Percentiles rank a stretch among this genome's conserved stretches.
phyloP scores from a whole-genome alignment of 2,888 invertebrate species.

The Dichetophora obliterata region DNA sequence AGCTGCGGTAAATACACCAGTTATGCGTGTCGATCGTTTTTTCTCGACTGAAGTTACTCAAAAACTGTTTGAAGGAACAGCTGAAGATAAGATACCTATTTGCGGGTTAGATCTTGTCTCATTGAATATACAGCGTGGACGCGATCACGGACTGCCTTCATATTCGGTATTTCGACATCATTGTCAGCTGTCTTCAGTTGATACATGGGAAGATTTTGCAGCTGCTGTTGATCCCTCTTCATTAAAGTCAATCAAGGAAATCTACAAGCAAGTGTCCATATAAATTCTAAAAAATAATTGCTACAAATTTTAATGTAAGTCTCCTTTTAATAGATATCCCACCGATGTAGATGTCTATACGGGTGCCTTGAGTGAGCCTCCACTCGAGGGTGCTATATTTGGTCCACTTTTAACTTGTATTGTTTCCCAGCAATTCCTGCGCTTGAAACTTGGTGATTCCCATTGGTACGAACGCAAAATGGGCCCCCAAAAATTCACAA shows the following conservation, averaged over 20 bases:
- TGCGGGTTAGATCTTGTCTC: slow-evolving; percentile 89
- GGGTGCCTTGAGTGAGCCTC: slow-evolving; percentile 86
- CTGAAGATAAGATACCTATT: slow-evolving; percentile 64
- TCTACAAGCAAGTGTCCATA: slow-evolving; percentile 74
- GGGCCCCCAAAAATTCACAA: slow-evolving; percentile 76
- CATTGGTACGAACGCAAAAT: slow-evolving; percentile 88
- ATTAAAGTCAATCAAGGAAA: slow-evolving; percentile 73
- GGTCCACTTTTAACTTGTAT: slow-evolving; percentile 90
- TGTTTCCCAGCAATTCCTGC: slow-evolving; percentile 85
- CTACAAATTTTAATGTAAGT: neutral
- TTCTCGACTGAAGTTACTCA: slow-evolving; percentile 68
- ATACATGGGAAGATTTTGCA: slow-evolving; percentile 76
- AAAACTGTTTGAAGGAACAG: slow-evolving; percentile 64
- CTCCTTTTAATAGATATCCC: slow-evolving; percentile 71
- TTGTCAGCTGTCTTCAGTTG: slow-evolving; percentile 78
- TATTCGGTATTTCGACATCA: slow-evolving; percentile 83
- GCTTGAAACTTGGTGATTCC: slow-evolving; percentile 85
- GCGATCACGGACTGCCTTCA: slow-evolving; percentile 88
- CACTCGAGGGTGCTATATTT: slow-evolving; percentile 78
- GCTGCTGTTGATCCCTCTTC: slow-evolving; percentile 77
- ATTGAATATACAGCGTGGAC: slow-evolving; percentile 88
- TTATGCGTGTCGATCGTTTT: slow-evolving; percentile 70
- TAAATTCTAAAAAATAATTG: no score
- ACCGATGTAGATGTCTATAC: slow-evolving; percentile 92
- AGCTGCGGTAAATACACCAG: slow-evolving; percentile 77